Evolutionary conservation across 2,113 vertebrate species (phyloP), one percentile per base, ranked within the genome.

Genomic region (Bagarius yarrelli): DNA sequence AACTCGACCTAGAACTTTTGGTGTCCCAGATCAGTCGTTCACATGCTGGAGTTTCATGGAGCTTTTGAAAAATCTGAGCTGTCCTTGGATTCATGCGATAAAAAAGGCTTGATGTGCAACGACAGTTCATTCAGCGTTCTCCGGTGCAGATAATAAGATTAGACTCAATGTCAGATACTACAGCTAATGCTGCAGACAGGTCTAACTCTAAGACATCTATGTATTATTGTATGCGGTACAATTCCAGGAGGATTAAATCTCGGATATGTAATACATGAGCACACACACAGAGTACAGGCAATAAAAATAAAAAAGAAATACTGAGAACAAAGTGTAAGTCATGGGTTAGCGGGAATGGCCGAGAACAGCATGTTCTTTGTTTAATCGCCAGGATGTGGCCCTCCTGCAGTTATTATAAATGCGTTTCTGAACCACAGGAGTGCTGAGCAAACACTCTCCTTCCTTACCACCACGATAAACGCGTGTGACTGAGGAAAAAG

Each of bases 341-440:
- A 76, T 47, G 32, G 50, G 64, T 82, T 85, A 60, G 83, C 19
- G 47, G 40, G 78, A 67, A 80, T 36, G 40, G 80, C 50, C 50
- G 44, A 78, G 81, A 81, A 83, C 84, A 85, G 79, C 72, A 59
- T 77, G 72, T 30, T 76, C 84, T 83, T 85, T 85, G 84, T 85
- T 76, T 74, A 72, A 83, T 60, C 75, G 72, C 79, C 81, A 83
- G 59, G 63, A 32, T 23, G 4, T 60, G 63, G 73, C 71, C 56
- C 69, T 44, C 69, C 76, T 70, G 81, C 55, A 44, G 63, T 67
- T 52, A 66, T 52, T 73, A 78, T 52, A 53, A 81, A 81, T 81
- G 79, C 77, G 57, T 74, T 73, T 61, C 73, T 72, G 75, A 53
- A 74, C 83, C 81, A 78, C 83, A 82, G 76, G 71, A 79, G 69